A percentile compares a stretch with the other conserved stretches of the same genome.
These are phyloP conservation scores for Pocillopora damicornis DNA, from an alignment of 64 coral and sea anemone genomes.

Conservation along the genomic window DNA sequence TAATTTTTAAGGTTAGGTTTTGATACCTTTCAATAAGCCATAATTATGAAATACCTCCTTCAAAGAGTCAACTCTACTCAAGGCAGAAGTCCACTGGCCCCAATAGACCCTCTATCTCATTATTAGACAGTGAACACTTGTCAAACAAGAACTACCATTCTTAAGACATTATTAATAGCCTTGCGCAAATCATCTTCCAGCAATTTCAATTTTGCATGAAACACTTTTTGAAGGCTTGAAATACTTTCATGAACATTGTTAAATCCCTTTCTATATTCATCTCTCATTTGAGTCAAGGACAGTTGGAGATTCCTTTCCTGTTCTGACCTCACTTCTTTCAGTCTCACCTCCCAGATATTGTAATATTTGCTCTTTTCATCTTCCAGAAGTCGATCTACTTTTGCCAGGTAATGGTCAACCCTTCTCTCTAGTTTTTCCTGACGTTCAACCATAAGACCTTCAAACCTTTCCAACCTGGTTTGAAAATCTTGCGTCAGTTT, in stretches of 20 bases:
- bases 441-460: slow-evolving; percentile 59
- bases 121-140: not conserved
- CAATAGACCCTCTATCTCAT: too few relatives aligned
- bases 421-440: slow-evolving; percentile 68
- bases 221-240: slow-evolving; percentile 77
- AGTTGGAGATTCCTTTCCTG: slow-evolving; percentile 54
- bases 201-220: slow-evolving; percentile 76
- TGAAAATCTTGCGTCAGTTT: slow-evolving; percentile 73
- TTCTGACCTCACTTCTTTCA: slow-evolving; percentile 69
- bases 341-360: slow-evolving; percentile 66
- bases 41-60: too few relatives aligned
- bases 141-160: slow-evolving; percentile 80
- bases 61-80: not conserved
- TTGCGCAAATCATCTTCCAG: slow-evolving; percentile 84
- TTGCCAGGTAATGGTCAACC: slow-evolving; percentile 70
- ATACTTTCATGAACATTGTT: slow-evolving; percentile 87
- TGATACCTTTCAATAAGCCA: too few relatives aligned
- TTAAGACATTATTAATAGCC: slow-evolving; percentile 88
- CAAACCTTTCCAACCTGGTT: slow-evolving; percentile 60
- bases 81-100: too few relatives aligned
- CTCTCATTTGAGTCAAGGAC: slow-evolving; percentile 39
- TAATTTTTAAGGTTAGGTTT: too few relatives aligned
- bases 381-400: slow-evolving; percentile 67
- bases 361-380: slow-evolving; percentile 84
- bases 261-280: slow-evolving; percentile 85